Base-by-base conservation (phyloP, 2,888 invertebrate genomes). In the Caenorhabditis angaria region DNA sequence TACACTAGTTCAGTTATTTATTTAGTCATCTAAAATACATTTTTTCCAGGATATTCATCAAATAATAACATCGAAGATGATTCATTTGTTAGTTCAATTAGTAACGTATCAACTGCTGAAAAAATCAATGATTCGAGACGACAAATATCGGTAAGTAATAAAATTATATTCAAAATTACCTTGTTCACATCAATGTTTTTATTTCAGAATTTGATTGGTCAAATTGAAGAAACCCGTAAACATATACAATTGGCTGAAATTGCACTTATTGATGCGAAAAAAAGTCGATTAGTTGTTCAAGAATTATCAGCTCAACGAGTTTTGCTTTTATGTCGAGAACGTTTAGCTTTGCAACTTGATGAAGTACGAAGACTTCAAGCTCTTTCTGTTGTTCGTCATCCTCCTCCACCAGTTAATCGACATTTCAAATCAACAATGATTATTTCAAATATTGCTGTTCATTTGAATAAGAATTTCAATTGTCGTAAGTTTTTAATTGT, bases 41-140 rank as follows among this genome's bases (percentile, higher is more conserved):
- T 3, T 32, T 35, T 56, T 56, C 6, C 22, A 35, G 56, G 35
- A n/a, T 47, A 47, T 18, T 10, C 29, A 24, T 66, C 60, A 32
- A 63, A 61, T 22, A 20, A 51, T 55, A n/a, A 55, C 18, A 32
- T 59, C 50, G 25, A 55, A 58, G 76, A 77, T 3, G 72, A 74
- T 28, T 76, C 78, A 18, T 78, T 76, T 24, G 74, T 78, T 35
- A 78, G 78, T 50, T 71, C 74, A 3, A 78, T 78, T 48, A 74
- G 76, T 58, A 70, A 68, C 32, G 53, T 76, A 60, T 70, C 76
- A n/a, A 50, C 65, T 4, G 63, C 60, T 12, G 78, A 76, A 24
- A 76, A 72, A 48, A 35, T 66, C 10, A 70, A 63, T 57, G 74
- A 74, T 51, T 70, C 70, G 14, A 56, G 65, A 24, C 56, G 64